A percentile compares a stretch with the other conserved stretches of the same genome.
Evolutionary conservation across 2,113 vertebrate species (phyloP).

Genomic region (Peucedramus taeniatus): DNA sequence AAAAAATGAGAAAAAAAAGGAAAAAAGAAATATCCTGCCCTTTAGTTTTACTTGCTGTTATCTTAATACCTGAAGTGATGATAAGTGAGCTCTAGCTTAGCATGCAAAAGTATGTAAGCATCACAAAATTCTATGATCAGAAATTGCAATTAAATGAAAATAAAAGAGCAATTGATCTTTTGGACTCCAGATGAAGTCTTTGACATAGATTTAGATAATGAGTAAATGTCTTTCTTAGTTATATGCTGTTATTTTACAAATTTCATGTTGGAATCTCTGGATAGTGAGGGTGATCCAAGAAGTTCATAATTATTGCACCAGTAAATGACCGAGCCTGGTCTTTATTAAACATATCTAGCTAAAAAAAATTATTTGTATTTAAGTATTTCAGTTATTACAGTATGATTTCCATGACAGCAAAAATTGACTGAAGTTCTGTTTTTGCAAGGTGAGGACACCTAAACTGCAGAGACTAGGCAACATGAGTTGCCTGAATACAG

Average conservation of each 20-base stretch:
- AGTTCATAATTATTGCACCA: not conserved
- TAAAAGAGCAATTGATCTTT: not conserved
- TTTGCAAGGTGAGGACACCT: not conserved
- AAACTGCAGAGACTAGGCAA: not conserved
- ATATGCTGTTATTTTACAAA: not conserved
- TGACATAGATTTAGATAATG: not conserved
- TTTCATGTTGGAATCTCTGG: not conserved
- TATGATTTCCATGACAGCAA: not conserved
- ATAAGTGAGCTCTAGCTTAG: not conserved
- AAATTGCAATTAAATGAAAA: not conserved
- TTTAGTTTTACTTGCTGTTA: not conserved
- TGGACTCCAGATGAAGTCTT: not conserved
- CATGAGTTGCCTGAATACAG: not conserved
- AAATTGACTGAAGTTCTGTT: not conserved
- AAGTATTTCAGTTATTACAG: not conserved
- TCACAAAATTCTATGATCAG: not conserved
- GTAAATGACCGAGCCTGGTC: not conserved
- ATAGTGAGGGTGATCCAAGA: not conserved
- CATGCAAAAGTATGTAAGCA: not conserved
- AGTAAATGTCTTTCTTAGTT: not conserved
- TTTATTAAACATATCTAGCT: not conserved
- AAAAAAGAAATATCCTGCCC: not conserved
- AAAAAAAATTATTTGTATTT: not conserved
- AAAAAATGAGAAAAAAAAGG: rapidly evolving
- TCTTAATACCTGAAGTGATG: not conserved